Evolutionary conservation across 2,888 invertebrate species (phyloP).

Genomic region (Xanthorhoe spadicearia): DNA sequence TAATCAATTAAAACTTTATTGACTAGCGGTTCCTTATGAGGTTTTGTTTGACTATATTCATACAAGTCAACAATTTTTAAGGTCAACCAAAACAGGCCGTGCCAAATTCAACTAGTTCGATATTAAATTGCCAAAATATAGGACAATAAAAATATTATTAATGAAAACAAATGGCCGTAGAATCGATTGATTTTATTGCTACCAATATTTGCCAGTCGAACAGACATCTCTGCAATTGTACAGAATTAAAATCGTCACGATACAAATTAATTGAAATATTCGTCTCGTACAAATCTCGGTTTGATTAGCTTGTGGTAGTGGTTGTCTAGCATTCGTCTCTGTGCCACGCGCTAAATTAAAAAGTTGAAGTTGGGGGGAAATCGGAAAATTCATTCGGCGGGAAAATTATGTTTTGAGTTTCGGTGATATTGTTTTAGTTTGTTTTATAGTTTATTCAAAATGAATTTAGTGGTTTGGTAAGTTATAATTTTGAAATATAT

Average conservation of each 20-base stretch:
- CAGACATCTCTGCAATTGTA: conserved; percentile 43
- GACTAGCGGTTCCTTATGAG: conserved; percentile 4
- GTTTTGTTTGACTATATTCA: background rate
- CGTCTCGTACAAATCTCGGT: conserved; percentile 61
- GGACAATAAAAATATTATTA: background rate
- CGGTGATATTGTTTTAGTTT: conserved; percentile 15
- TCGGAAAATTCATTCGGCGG: background rate
- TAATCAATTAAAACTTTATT: conserved; percentile 8
- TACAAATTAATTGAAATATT: conserved; percentile 75
- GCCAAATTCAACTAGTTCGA: background rate
- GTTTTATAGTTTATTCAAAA: conserved; percentile 20
- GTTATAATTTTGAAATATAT: conserved; percentile 20
- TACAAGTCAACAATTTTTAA: conserved; percentile 3
- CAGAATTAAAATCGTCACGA: conserved; percentile 57
- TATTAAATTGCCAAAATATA: conserved; percentile 38
- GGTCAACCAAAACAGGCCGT: conserved; percentile 17
- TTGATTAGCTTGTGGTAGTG: conserved; percentile 48
- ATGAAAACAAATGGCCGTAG: conserved; percentile 27
- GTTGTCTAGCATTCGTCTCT: conserved; percentile 8
- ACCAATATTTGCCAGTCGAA: conserved; percentile 23
- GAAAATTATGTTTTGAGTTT: conserved; percentile 37
- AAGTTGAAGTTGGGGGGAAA: conserved; percentile 30
- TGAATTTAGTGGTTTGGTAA: conserved; percentile 37
- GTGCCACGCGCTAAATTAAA: conserved; percentile 30
- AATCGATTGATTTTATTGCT: conserved; percentile 43